Base-by-base conservation (phyloP, 2,888 invertebrate species). In the Camptogramma bilineatum region DNA sequence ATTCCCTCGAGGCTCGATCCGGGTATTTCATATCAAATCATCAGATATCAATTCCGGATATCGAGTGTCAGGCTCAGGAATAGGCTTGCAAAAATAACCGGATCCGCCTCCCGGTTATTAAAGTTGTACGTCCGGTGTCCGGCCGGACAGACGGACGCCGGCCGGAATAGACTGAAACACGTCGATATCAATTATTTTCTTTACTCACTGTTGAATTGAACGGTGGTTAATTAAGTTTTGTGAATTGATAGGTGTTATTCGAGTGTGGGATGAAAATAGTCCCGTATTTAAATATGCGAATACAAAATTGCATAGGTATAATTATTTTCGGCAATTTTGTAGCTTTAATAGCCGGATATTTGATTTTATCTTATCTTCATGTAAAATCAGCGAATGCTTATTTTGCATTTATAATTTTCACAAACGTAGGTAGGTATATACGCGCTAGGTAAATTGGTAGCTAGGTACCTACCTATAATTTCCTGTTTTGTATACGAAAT, bases 101-200 rank as follows among this genome's bases (percentile, higher is more conserved):
- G 66, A 68, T 64, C 55, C 65, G 70, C 60, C 64, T 53, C 56
- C 69, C 73, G 68, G 72, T 75, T 81, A 86, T 84, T 84, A 86
- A 84, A 80, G 76, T 81, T 85, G 75, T 84, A 82, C 69, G 70
- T 75, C 71, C 72, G 65, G 67, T n/a, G n/a, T n/a, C 64, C 73
- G 76, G 75, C 66, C 72, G 68, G 66, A 63, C 73, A 61, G 66
- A 64, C 74, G 59, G 78, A 66, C 74, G 69, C 73, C 73, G 62
- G 72, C 70, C 66, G 70, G 78, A 79, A 83, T 82, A 79, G 77
- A 77, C 71, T 72, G 75, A 65, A 74, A 72, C 58, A 55, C 68
- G 71, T 69, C 73, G 68, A 72, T 71, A 66, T 70, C 67, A 58
- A 72, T 71, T 75, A 73, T 70, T 70, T 68, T 58, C 59, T 54